A percentile compares a stretch with the other conserved stretches of the same genome.
phyloP scores from a whole-genome alignment of 2,888 invertebrate species.

The Oscheius myriophilus region DNA sequence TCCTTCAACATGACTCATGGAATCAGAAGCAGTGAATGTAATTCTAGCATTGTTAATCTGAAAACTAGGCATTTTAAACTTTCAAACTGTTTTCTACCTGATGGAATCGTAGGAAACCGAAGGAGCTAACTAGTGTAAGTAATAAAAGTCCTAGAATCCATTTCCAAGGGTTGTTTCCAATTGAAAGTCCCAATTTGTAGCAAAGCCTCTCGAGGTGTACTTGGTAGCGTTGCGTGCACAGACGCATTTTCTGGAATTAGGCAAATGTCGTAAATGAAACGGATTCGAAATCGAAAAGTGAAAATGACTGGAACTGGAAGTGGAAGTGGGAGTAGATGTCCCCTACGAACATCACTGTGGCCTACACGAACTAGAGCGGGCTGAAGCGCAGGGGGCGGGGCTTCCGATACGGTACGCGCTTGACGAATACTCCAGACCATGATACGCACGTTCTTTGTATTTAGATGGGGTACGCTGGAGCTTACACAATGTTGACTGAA shows the following conservation, averaged over 20 bases:
- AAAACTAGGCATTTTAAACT: conserved; percentile 8
- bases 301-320: background rate
- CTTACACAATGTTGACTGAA: too few species aligned
- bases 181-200: conserved; percentile 51
- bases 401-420: background rate
- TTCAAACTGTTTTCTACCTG: conserved; percentile 36
- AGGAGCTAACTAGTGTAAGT: conserved; percentile 45
- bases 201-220: conserved; percentile 30
- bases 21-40: conserved; percentile 57
- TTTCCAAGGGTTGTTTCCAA: conserved; percentile 53
- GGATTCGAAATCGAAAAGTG: background rate
- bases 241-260: conserved; percentile 14
- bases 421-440: too few species aligned
- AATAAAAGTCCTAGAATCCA: conserved; percentile 41
- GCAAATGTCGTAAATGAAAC: background rate
- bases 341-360: background rate
- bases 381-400: background rate
- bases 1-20: conserved; percentile 51
- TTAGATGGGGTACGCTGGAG: too few species aligned
- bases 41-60: conserved; percentile 61
- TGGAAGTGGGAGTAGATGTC: background rate
- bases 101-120: conserved; percentile 57
- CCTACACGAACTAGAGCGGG: background rate
- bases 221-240: conserved; percentile 34
- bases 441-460: too few species aligned